Evolutionary conservation across 2,888 invertebrate genomes (phyloP).

Genomic region (Trilocha varians): DNA sequence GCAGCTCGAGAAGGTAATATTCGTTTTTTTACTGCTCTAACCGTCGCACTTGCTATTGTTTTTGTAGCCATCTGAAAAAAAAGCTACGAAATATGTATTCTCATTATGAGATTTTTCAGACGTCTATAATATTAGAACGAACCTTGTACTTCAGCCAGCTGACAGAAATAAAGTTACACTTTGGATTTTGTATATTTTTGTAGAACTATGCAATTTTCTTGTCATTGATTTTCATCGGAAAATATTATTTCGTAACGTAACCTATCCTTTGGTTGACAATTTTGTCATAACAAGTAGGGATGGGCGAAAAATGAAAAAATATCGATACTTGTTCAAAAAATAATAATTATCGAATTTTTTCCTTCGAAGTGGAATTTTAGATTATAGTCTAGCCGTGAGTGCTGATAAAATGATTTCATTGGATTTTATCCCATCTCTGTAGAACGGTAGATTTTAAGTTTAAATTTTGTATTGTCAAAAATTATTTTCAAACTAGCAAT

Average conservation of each 20-base stretch:
- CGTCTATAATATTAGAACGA: neutral
- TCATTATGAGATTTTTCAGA: constrained; percentile 7
- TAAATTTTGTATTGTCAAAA: too few relatives aligned
- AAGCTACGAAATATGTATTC: neutral
- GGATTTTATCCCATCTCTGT: too few relatives aligned
- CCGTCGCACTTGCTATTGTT: constrained; percentile 89
- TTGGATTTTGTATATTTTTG: neutral
- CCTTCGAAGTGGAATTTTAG: too few relatives aligned
- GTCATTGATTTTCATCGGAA: neutral
- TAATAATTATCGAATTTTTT: too few relatives aligned
- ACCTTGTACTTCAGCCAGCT: neutral
- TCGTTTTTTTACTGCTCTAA: constrained; percentile 87
- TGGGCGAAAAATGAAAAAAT: too few relatives aligned
- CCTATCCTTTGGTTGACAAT: too few relatives aligned
- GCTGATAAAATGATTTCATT: too few relatives aligned
- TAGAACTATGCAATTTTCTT: constrained; percentile 7
- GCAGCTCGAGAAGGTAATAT: constrained; percentile 89
- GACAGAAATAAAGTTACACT: neutral
- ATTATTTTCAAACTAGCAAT: too few relatives aligned
- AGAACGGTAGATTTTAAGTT: too few relatives aligned
- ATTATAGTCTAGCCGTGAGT: too few relatives aligned
- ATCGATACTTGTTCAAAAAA: too few relatives aligned
- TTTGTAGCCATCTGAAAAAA: constrained; percentile 79
- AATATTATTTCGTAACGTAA: neutral
- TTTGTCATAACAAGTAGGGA: too few relatives aligned